These are phyloP conservation scores for Tauraco erythrolophus DNA, from an alignment of 2,113 vertebrate genomes.

Conservation along the genomic window DNA sequence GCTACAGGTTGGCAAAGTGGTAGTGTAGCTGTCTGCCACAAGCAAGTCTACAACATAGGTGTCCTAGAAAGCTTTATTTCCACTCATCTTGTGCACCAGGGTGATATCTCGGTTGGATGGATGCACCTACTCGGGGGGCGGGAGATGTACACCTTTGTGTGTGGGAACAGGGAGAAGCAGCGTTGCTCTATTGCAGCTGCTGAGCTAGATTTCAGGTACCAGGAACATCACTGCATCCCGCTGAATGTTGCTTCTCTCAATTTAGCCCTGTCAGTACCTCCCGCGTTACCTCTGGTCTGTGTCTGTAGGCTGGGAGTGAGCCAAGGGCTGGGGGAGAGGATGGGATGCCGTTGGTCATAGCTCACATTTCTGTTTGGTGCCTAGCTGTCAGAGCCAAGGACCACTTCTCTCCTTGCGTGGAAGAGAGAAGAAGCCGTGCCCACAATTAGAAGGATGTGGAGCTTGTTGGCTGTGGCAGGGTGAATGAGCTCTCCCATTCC, in stretches of 20 bases:
- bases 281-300: not conserved
- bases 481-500: not conserved
- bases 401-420: not conserved
- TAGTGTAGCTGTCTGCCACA: not conserved
- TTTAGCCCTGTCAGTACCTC: not conserved
- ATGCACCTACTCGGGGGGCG: not conserved
- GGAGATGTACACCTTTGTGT: rapidly evolving
- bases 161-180: not conserved
- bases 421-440: not conserved
- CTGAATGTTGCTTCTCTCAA: not conserved
- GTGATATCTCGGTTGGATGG: not conserved
- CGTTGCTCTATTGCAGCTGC: not conserved
- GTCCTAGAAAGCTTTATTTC: not conserved
- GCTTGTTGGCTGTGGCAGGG: not conserved
- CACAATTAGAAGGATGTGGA: not conserved
- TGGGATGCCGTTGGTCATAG: not conserved
- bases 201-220: not conserved
- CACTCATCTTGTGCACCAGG: not conserved
- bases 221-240: rapidly evolving
- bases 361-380: not conserved
- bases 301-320: not conserved
- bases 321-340: not conserved
- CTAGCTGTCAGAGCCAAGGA: not conserved
- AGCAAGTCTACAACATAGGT: not conserved
- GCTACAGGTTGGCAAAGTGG: not conserved